Base-by-base conservation (phyloP, 1,140 invertebrate genomes). In the Drosophila obscura region DNA sequence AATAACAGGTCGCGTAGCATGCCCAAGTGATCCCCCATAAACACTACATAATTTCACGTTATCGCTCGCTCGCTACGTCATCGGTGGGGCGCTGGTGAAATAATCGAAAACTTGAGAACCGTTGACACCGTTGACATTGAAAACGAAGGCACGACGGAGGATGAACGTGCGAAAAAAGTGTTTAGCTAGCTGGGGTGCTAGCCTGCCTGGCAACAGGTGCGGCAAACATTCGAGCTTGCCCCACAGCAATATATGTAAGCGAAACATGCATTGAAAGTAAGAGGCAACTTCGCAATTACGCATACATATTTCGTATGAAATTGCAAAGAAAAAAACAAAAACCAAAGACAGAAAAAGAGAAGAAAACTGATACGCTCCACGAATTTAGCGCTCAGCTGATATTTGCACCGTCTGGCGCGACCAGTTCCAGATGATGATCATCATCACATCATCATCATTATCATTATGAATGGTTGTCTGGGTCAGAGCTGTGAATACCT, bases 61-160 rank as follows among this genome's bases (percentile, higher is more conserved):
- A 74, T 72, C 35, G 46, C 48, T 72, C 35, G 46, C 48, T 26
- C 22, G 50, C 35, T 75, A 88, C 83, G 82, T 88, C 78, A 87
- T 68, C 62, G 22, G 50, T 71, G 55, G 55, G 26, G 31, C 53
- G 31, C 53, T 85, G 81, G 61, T 85, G 82, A 84, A 84, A 85
- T 80, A 64, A 1, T 39, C 41, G 35, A 49, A 59, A 53, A 26
- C 26, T 58, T 59, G 55, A 63, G 77, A 82, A 82, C 82, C 19
- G 19, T 19, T 19, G 82, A 85, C 82, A 78, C 83, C 62, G 39
- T 87, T 88, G 82, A 87, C 82, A 87, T 87, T 87, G 82, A 88
- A 88, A 88, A 46, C 57, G 46, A 53, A 11, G 39, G 28, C 59
- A 44, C 41, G 31, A 15, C 63, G 62, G 15, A 50, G 65, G 81